Evolutionary conservation across 2,888 invertebrate species (phyloP), one percentile per base, ranked within the genome.

Genomic region (Salpingus planirostris): DNA sequence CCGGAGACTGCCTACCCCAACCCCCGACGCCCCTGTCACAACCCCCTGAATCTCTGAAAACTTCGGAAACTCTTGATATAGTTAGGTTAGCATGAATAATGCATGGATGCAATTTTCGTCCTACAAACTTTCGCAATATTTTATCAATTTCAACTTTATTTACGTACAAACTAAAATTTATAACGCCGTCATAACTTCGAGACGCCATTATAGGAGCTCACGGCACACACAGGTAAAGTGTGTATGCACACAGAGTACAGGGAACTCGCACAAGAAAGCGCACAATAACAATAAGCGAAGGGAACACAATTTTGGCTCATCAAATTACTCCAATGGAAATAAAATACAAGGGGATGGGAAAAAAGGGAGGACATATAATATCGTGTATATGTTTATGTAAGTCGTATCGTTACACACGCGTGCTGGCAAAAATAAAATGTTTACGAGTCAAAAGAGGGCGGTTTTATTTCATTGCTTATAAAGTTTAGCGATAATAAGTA

Each of bases 111-210:
- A 66, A 66, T 66, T 66, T 66, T 66, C 65, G 61, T 63, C 60
- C 62, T 57, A 59, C 60, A 62, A 66, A 66, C 64, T 66, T 66
- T 57, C 46, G 66, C 64, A 62, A 66, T 66, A 66, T 65, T 66
- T 66, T 66, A 66, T 65, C 66, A 66, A 66, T 66, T 66, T 64
- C 59, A 63, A 65, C 64, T 66, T 66, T 66, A 66, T 66, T 66
- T 66, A 65, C 64, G 66, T 65, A 64, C 64, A 65, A 66, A 65
- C 64, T 64, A 60, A 60, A 66, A 65, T 65, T 64, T 65, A 65
- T 65, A 65, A 64, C 63, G 58, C 57, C 54, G 60, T 61, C 62
- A 60, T 64, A 62, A 63, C n/a, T n/a, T n/a, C n/a, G n/a, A n/a
- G n/a, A n/a, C n/a, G n/a, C n/a, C n/a, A n/a, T n/a, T n/a, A n/a